Evolutionary conservation across 1,140 invertebrate genomes (phyloP).

Genomic region (Tribolium madens): DNA sequence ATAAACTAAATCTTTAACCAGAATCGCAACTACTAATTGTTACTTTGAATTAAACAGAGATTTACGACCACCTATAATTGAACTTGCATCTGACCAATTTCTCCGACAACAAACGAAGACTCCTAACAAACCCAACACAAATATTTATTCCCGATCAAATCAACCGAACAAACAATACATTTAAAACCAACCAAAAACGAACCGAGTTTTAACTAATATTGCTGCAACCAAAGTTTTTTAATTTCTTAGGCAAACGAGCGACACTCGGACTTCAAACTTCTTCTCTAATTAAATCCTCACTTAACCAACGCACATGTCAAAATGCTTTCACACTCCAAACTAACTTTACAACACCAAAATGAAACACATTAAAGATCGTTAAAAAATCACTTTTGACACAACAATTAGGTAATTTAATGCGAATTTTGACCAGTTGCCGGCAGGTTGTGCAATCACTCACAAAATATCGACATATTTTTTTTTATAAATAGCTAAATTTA

Average conservation of each 20-base stretch:
- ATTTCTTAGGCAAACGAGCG: not conserved
- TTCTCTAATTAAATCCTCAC: not conserved
- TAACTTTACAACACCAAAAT: not conserved
- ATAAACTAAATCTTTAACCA: slow-evolving; percentile 36
- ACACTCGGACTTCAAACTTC: not conserved
- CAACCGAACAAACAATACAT: slow-evolving; percentile 43
- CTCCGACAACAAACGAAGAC: slow-evolving; percentile 17
- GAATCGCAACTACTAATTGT: slow-evolving; percentile 34
- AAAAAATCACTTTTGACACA: too few species aligned
- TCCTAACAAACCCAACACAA: slow-evolving; percentile 21
- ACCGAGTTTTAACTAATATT: slow-evolving; percentile 1
- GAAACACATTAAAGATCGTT: not conserved
- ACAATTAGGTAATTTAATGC: too few species aligned
- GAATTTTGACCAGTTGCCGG: not conserved
- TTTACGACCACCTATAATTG: slow-evolving; percentile 37
- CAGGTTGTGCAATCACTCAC: not conserved
- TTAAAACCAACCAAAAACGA: slow-evolving; percentile 15
- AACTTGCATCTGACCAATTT: slow-evolving; percentile 29
- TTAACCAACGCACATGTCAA: not conserved
- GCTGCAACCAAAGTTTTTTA: slow-evolving; percentile 7
- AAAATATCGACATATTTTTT: not conserved
- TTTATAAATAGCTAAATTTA: not conserved
- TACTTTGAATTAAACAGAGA: slow-evolving; percentile 34
- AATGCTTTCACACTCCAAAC: not conserved
- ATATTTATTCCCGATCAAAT: slow-evolving; percentile 42